These are phyloP conservation scores for Xenentodon cancila DNA, from an alignment of 2,797 vertebrate species.

Conservation along the genomic window DNA sequence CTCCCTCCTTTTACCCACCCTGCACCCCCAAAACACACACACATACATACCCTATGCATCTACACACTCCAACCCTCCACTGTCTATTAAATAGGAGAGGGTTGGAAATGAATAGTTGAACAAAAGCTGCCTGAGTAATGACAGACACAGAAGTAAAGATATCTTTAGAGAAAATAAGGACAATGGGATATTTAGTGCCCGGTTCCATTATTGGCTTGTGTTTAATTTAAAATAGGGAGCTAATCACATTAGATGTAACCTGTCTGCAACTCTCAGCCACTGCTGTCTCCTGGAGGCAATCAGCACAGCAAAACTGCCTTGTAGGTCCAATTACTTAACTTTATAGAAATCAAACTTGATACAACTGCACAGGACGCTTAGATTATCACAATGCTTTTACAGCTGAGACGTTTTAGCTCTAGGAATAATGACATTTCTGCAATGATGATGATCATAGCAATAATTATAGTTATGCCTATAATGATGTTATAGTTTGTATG, in stretches of 20 bases:
- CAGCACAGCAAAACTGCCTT: conserved; percentile 60
- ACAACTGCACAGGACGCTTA: conserved; percentile 30
- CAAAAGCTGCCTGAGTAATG: conserved; percentile 76
- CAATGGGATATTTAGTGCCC: conserved; percentile 73
- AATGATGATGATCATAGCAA: conserved; percentile 10
- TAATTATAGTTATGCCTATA: background rate
- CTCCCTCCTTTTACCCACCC: conserved; percentile 66
- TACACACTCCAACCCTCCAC: conserved; percentile 48
- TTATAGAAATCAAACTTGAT: conserved; percentile 59
- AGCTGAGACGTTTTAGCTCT: conserved; percentile 34
- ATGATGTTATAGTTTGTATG: background rate
- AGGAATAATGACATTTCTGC: conserved; percentile 9
- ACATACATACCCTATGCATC: conserved; percentile 9
- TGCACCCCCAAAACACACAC: conserved; percentile 44
- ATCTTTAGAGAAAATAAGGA: conserved; percentile 69
- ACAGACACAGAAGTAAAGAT: conserved; percentile 60
- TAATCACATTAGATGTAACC: conserved; percentile 80
- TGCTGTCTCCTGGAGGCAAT: conserved; percentile 73
- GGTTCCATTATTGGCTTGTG: conserved; percentile 74
- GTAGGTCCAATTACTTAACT: conserved; percentile 68
- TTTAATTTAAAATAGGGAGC: conserved; percentile 79
- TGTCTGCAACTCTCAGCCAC: conserved; percentile 56
- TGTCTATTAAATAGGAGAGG: conserved; percentile 67
- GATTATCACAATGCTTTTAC: conserved; percentile 42
- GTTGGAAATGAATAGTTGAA: conserved; percentile 77